Base-by-base conservation (phyloP, 2,113 vertebrate genomes). In the Morone chrysops region DNA sequence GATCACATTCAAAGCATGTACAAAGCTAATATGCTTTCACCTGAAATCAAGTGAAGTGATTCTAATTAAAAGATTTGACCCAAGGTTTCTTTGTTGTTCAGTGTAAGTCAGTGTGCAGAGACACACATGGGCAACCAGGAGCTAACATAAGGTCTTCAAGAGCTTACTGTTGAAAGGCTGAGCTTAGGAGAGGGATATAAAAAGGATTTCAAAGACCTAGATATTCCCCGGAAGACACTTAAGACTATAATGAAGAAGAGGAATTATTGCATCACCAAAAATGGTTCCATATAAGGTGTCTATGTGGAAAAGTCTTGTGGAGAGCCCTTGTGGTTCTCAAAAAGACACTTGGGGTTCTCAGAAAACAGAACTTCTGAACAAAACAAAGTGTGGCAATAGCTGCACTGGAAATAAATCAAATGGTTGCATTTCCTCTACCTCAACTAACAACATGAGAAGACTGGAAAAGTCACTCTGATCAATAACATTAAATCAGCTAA, bases 51-150 rank as follows among this genome's bases (percentile, higher is more conserved):
- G 65, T 25, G 57, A 76, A 68, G 67, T 59, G 78, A 66, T 73
- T 87, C 45, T 83, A 86, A 88, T 88, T 81, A 75, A 75, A 73
- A 25, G 25, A 69, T 76, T 18, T 83, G 84, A 84, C 81, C 43
- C 2, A 14, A 71, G 75, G 81, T 25, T 63, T 83, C 80, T 73
- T 61, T 83, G 73, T 83, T 57, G 70, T 78, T 63, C n/a, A 2
- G 50, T 8, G 43, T 51, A n/a, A 6, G 59, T 47, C 22, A 16
- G 41, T 8, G 54, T 38, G 78, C 67, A 38, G 20, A 36, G 75
- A 57, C 82, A 70, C 17, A 25, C 75, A 71, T 61, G 60, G 51
- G 48, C 68, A 72, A 72, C 70, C 80, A 31, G 70, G 72, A 76
- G 68, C 54, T 8, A 69, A 82, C 60, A 60, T 1, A 5, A 66